Evolutionary conservation across 2,113 vertebrate genomes (phyloP).

Genomic region (Callopanchax toddi): DNA sequence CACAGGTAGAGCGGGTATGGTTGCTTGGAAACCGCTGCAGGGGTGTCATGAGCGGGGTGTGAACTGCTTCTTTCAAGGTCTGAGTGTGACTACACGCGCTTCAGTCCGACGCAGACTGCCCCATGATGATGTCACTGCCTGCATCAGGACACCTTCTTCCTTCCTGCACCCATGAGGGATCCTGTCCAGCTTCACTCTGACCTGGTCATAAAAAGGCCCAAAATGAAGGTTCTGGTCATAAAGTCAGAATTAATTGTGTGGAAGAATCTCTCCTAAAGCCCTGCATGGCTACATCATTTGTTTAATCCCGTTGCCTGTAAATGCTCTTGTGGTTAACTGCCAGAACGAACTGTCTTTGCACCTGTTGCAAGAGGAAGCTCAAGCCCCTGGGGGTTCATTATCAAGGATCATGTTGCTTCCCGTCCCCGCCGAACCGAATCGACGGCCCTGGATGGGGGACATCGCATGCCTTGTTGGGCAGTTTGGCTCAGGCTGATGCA

Average conservation of each 20-base stretch:
- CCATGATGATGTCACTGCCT: slow-evolving; percentile 29
- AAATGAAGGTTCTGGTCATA: slow-evolving; percentile 11
- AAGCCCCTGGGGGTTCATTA: slow-evolving; percentile 78
- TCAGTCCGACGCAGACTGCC: slow-evolving; percentile 22
- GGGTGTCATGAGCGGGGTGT: slow-evolving; percentile 77
- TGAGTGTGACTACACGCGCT: slow-evolving; percentile 40
- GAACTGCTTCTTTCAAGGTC: slow-evolving; percentile 59
- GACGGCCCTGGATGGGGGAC: slow-evolving; percentile 40
- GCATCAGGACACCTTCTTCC: slow-evolving; percentile 4
- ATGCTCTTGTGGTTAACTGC: slow-evolving; percentile 66
- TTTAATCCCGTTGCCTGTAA: slow-evolving; percentile 74
- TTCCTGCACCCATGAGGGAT: slow-evolving; percentile 2
- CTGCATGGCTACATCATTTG: slow-evolving; percentile 59
- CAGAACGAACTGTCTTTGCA: slow-evolving; percentile 77
- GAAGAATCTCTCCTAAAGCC: slow-evolving; percentile 33
- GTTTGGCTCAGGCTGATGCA: slow-evolving; percentile 62
- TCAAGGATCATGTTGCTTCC: slow-evolving; percentile 80
- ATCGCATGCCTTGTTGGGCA: slow-evolving; percentile 70
- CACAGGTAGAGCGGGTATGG: slow-evolving; percentile 86
- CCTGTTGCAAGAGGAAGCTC: slow-evolving; percentile 83
- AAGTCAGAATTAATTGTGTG: slow-evolving; percentile 29
- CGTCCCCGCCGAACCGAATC: slow-evolving; percentile 63
- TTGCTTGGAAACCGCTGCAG: slow-evolving; percentile 82
- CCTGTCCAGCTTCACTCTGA: slow-evolving; percentile 9
- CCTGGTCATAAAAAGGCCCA: slow-evolving; percentile 11